Evolutionary conservation across 2,888 invertebrate genomes (phyloP).

Genomic region (Drymonia ruficornis): DNA sequence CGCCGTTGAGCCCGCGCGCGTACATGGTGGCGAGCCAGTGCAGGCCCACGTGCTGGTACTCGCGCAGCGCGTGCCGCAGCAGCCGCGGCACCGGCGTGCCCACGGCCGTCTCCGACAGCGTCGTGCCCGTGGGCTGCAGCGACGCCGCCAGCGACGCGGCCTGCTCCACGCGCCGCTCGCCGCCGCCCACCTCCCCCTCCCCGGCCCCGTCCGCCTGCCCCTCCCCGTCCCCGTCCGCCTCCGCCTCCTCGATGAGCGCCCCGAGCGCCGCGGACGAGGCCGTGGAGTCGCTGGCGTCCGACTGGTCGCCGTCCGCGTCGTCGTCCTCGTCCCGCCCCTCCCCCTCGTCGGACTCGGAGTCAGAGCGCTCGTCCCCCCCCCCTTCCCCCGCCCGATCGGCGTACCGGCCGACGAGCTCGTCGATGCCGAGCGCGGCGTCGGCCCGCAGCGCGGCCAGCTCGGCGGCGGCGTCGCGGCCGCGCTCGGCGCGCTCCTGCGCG

Average conservation of each 20-base stretch:
- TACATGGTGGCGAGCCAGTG: conserved; percentile 99
- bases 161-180: conserved; percentile 91
- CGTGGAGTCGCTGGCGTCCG: conserved; percentile 41
- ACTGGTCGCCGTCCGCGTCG: conserved; percentile 41
- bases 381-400: no score
- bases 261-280: conserved; percentile 55
- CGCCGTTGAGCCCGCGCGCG: conserved; percentile 97
- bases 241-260: conserved; percentile 44
- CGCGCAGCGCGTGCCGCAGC: conserved; percentile 94
- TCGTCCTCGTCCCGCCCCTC: conserved; percentile 38
- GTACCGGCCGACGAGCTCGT: conserved; percentile 92
- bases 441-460: conserved; percentile 92
- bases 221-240: conserved; percentile 72
- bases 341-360: conserved; percentile 40
- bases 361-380: no score
- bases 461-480: conserved; percentile 79
- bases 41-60: conserved; percentile 98
- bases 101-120: conserved; percentile 96
- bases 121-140: conserved; percentile 99
- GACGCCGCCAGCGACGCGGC: conserved; percentile 97
- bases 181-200: conserved; percentile 59
- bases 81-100: conserved; percentile 97
- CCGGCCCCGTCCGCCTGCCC: conserved; percentile 54
- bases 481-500: conserved; percentile 86
- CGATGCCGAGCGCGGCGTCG: conserved; percentile 92